Conservation (phyloP, 2,888 invertebrate genomes). For the Caenorhabditis japonica region DNA sequence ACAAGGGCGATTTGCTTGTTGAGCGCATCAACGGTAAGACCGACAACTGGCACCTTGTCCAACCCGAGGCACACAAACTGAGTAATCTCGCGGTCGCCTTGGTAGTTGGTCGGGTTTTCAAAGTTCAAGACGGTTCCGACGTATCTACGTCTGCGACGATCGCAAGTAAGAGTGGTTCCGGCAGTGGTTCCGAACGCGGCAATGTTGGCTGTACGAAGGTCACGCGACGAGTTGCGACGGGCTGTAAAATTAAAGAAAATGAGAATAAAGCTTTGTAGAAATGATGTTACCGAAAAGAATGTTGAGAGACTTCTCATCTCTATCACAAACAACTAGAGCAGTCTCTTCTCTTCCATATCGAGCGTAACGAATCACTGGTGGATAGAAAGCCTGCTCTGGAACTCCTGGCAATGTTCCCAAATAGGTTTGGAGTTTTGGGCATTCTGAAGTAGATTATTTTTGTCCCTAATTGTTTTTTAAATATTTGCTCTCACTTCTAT, state of each 20-base stretch:
- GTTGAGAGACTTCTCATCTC: slow-evolving; percentile 20
- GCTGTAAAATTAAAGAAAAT: slow-evolving; percentile 9
- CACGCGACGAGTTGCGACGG: slow-evolving; percentile 16
- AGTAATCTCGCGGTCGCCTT: slow-evolving; percentile 1
- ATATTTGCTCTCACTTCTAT: slow-evolving; percentile 4
- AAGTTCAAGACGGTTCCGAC: slow-evolving; percentile 16
- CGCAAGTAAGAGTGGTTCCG: slow-evolving; percentile 14
- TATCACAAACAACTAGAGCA: slow-evolving; percentile 32
- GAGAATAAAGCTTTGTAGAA: neutral
- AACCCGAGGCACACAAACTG: slow-evolving; percentile 35
- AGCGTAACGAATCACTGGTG: slow-evolving; percentile 43
- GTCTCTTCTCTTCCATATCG: slow-evolving; percentile 4
- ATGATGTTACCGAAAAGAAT: slow-evolving; percentile 19
- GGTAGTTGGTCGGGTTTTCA: neutral
- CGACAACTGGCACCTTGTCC: slow-evolving; percentile 14
- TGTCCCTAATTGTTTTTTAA: neutral
- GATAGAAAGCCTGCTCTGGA: slow-evolving; percentile 33
- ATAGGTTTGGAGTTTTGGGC: slow-evolving; percentile 21
- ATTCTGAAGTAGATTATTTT: slow-evolving; percentile 19
- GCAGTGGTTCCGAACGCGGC: slow-evolving; percentile 37
- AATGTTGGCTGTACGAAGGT: slow-evolving; percentile 17
- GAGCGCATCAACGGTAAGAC: neutral
- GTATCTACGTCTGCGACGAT: slow-evolving; percentile 32
- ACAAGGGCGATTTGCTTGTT: neutral
- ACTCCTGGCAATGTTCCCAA: slow-evolving; percentile 14